Percentiles rank a stretch among this genome's conserved stretches.
Evolutionary conservation across 1,140 invertebrate genomes (phyloP).

Genomic region (Drosophila biarmipes): DNA sequence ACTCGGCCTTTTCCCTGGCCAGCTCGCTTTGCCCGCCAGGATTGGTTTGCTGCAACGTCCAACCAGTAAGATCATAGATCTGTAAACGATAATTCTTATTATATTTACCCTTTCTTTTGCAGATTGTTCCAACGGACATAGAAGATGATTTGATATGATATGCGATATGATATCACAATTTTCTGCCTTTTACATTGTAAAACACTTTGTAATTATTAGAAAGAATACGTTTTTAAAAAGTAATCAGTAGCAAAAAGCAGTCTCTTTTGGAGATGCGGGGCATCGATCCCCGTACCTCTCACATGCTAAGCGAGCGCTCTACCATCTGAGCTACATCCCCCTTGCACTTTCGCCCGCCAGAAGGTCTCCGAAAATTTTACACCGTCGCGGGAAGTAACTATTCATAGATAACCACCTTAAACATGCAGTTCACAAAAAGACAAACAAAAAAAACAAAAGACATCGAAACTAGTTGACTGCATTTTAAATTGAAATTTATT

Average conservation of each 20-base stretch:
- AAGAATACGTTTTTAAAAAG: too few relatives aligned
- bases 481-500: slow-evolving; percentile 22
- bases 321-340: slow-evolving; percentile 93
- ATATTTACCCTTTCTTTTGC: neutral
- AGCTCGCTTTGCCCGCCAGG: neutral
- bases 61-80: neutral
- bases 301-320: slow-evolving; percentile 94
- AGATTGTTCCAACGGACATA: too few relatives aligned
- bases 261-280: slow-evolving; percentile 82
- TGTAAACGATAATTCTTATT: neutral
- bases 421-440: slow-evolving; percentile 27
- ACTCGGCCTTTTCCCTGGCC: too few relatives aligned
- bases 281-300: slow-evolving; percentile 93
- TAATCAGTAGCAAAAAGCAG: neutral
- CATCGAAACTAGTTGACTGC: slow-evolving; percentile 48
- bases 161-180: too few relatives aligned
- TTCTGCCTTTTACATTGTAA: neutral
- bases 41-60: neutral
- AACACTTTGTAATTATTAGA: neutral
- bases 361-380: neutral
- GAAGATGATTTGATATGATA: too few relatives aligned
- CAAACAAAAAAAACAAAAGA: slow-evolving; percentile 20
- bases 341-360: neutral
- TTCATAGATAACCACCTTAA: neutral
- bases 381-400: too few relatives aligned